phyloP scores from a whole-genome alignment of 2,888 invertebrate genomes.

The Geophilus truncorum region DNA sequence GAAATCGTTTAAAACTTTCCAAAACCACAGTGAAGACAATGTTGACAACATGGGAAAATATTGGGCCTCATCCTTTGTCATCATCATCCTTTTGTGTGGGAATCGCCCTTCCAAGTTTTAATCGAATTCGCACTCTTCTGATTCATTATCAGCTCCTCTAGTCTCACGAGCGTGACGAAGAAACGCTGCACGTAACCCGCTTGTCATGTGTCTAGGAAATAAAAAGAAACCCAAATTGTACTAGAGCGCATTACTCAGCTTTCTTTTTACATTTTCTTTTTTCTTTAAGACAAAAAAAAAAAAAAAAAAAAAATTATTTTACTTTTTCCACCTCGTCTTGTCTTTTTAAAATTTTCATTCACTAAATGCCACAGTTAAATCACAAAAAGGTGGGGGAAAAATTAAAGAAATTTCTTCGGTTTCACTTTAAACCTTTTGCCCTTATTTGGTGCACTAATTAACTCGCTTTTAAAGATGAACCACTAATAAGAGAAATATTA shows the following conservation, averaged over 20 bases:
- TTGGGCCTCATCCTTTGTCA: constrained; percentile 16
- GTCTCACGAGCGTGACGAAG: neutral
- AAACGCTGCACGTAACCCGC: neutral
- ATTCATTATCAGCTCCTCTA: constrained; percentile 4
- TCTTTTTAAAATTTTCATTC: neutral
- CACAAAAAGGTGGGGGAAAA: neutral
- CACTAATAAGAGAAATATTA: no score
- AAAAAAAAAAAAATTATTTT: neutral
- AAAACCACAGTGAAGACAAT: neutral
- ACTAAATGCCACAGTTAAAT: neutral
- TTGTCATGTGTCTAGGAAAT: constrained; percentile 3
- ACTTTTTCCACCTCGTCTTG: neutral
- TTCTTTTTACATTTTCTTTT: neutral
- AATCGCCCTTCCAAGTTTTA: constrained; percentile 16
- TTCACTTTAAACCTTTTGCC: neutral
- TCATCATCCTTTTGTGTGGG: neutral
- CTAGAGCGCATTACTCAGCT: neutral
- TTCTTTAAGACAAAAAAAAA: no score
- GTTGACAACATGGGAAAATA: constrained; percentile 9
- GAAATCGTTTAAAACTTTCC: neutral
- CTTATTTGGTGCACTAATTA: neutral
- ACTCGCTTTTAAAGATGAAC: neutral
- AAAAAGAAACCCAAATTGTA: neutral
- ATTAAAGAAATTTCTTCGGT: neutral
- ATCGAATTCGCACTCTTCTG: constrained; percentile 15